Evolutionary conservation across 2,113 vertebrate species (phyloP).

Genomic region (Amphiprion ocellaris): DNA sequence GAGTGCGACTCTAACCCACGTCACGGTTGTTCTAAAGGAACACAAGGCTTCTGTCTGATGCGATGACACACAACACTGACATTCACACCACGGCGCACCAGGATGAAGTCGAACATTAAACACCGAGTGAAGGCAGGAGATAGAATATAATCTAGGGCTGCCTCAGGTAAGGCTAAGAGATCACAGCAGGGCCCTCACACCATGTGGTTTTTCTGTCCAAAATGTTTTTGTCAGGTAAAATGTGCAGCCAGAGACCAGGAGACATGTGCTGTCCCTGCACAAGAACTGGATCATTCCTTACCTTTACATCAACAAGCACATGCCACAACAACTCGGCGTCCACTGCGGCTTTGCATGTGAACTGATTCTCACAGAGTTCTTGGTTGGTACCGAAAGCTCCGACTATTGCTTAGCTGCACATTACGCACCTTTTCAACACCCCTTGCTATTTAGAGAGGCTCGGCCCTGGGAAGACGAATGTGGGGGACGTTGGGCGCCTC

Average conservation of each 20-base stretch:
- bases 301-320: conserved; percentile 26
- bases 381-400: conserved; percentile 18
- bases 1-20: not conserved
- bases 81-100: conserved; percentile 15
- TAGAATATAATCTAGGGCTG: not conserved
- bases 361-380: conserved; percentile 23
- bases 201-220: conserved; percentile 5
- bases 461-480: conserved; percentile 46
- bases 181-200: conserved; percentile 5
- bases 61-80: conserved; percentile 41
- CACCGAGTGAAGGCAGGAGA: conserved; percentile 6
- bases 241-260: not conserved
- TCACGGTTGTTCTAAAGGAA: conserved; percentile 31
- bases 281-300: not conserved
- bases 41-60: conserved; percentile 29
- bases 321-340: not conserved
- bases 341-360: conserved; percentile 2
- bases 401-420: conserved; percentile 32
- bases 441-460: conserved; percentile 38
- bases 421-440: conserved; percentile 34
- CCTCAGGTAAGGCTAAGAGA: conserved; percentile 31
- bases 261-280: not conserved
- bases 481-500: conserved; percentile 50
- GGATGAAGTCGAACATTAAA: conserved; percentile 20
- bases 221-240: not conserved